Conservation (phyloP, 2,113 vertebrate species). For the Podarcis muralis region DNA sequence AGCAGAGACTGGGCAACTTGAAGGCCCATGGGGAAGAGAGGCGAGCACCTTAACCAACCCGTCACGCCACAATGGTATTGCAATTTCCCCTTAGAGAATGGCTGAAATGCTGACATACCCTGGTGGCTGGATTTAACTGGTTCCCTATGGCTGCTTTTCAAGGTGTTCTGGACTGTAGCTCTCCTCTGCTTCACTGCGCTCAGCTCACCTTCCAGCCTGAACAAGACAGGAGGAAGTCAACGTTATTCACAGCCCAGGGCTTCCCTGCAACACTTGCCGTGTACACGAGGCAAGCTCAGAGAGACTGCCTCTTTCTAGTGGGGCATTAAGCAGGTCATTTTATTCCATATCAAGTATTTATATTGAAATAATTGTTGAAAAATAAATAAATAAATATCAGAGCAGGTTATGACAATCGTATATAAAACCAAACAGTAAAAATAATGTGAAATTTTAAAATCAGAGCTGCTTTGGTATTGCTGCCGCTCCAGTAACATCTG, state of each 20-base stretch:
- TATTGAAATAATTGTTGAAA: no score
- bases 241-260: neutral
- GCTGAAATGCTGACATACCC: slow-evolving; percentile 61
- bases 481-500: neutral
- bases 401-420: no score
- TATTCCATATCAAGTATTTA: neutral
- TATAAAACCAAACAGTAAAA: no score
- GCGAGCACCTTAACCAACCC: neutral
- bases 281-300: neutral
- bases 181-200: slow-evolving; percentile 84
- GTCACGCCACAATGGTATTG: neutral
- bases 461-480: neutral
- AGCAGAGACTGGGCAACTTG: neutral
- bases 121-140: slow-evolving; percentile 65
- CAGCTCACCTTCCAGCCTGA: slow-evolving; percentile 85
- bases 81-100: neutral
- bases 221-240: neutral
- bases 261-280: neutral
- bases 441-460: no score
- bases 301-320: neutral
- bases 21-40: neutral
- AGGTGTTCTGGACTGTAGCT: slow-evolving; percentile 63
- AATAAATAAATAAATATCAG: no score
- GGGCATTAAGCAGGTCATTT: neutral
- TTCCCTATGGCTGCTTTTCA: slow-evolving; percentile 76